Conservation (phyloP, 2,113 vertebrate genomes). For the Dermatemys mawii region DNA sequence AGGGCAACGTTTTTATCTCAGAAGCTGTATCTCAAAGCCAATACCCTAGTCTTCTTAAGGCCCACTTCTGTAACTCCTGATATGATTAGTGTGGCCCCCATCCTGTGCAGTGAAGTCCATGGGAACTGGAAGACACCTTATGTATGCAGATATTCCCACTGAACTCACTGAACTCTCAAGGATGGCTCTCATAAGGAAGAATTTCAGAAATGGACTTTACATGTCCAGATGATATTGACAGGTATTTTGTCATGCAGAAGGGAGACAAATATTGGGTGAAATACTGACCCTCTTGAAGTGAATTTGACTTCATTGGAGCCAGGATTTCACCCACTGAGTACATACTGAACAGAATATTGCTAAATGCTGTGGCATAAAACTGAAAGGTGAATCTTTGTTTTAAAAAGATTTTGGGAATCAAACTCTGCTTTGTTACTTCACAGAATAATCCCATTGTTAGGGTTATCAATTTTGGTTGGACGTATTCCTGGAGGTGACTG, state of each 20-base stretch:
- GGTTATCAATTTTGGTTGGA: too few species aligned
- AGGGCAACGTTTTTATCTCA: background rate
- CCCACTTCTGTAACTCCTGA: background rate
- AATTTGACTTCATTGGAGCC: rapidly evolving
- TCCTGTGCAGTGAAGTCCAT: background rate
- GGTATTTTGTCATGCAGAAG: background rate
- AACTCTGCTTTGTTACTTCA: background rate
- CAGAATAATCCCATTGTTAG: background rate
- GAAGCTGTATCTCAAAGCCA: background rate
- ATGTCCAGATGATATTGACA: rapidly evolving
- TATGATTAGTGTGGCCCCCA: background rate
- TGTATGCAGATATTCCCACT: background rate
- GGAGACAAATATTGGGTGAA: background rate
- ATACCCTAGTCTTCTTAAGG: background rate
- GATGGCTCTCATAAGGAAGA: background rate
- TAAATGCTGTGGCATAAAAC: background rate
- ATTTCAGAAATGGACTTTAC: rapidly evolving
- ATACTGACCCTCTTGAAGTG: background rate
- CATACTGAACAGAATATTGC: background rate
- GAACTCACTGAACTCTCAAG: background rate
- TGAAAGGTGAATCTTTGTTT: background rate
- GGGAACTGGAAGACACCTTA: background rate
- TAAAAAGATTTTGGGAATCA: background rate
- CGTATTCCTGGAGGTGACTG: background rate
- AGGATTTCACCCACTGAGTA: background rate